Conservation (phyloP, 2,888 invertebrate genomes). For the Escarpia spicata region DNA sequence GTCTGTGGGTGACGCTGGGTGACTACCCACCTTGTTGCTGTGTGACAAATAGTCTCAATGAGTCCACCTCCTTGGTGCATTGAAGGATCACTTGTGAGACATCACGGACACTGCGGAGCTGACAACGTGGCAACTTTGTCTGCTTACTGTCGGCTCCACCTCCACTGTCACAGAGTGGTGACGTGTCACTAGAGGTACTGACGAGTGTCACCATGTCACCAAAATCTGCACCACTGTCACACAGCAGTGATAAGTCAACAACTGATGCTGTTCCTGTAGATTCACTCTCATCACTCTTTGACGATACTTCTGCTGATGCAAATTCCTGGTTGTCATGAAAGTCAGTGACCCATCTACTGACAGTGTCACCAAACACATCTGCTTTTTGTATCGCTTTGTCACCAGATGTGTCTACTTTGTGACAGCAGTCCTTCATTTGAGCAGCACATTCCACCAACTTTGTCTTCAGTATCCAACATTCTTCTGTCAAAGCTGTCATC, state of each 20-base stretch:
- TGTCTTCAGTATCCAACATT: not conserved
- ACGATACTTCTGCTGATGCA: not conserved
- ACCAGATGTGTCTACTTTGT: not conserved
- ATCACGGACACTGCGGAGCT: not conserved
- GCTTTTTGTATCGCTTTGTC: not conserved
- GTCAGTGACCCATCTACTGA: not conserved
- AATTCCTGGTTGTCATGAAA: not conserved
- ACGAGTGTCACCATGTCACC: no score
- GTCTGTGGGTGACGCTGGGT: not conserved
- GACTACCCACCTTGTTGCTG: not conserved
- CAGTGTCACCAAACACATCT: not conserved
- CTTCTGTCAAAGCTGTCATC: not conserved
- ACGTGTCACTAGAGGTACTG: not conserved
- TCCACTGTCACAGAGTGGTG: not conserved
- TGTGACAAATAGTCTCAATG: not conserved
- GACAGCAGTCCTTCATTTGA: not conserved
- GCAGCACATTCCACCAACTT: slow-evolving; percentile 1
- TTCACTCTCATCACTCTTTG: not conserved
- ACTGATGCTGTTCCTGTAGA: not conserved
- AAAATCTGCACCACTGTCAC: not conserved
- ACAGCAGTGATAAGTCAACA: not conserved
- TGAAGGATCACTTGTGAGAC: not conserved
- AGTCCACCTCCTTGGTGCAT: not conserved
- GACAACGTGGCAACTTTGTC: not conserved
- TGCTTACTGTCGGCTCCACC: not conserved